Conservation (phyloP, 1,140 invertebrate species). For the Lasaia peninsularis region DNA sequence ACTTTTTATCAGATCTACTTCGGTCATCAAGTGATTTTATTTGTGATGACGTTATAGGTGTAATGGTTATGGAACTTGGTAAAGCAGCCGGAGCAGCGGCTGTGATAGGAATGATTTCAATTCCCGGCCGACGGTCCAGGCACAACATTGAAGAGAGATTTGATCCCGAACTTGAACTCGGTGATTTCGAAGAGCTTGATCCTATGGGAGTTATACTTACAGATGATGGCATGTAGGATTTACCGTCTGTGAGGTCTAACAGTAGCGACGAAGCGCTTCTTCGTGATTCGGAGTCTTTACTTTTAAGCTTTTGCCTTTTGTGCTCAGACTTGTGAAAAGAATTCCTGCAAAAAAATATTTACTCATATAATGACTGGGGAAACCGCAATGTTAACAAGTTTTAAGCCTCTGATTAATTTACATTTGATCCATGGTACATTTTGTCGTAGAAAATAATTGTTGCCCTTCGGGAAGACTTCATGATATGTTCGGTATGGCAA, state of each 20-base stretch:
- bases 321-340: conserved; percentile 76
- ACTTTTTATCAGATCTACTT: conserved; percentile 81
- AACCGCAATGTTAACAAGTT: too few species aligned
- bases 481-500: too few species aligned
- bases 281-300: conserved; percentile 51
- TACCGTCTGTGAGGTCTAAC: conserved; percentile 79
- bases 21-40: conserved; percentile 79
- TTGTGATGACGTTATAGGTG: conserved; percentile 83
- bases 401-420: too few species aligned
- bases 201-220: conserved; percentile 89
- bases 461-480: too few species aligned
- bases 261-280: conserved; percentile 60
- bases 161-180: conserved; percentile 53
- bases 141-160: conserved; percentile 82
- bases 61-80: conserved; percentile 90
- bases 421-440: too few species aligned
- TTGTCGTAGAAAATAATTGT: too few species aligned
- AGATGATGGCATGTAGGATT: conserved; percentile 81
- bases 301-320: conserved; percentile 75
- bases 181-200: conserved; percentile 47
- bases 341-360: conserved; percentile 58
- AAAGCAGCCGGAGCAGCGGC: conserved; percentile 80
- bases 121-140: conserved; percentile 84
- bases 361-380: not conserved
- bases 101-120: conserved; percentile 88